These are phyloP conservation scores for Heloderma charlesbogerti DNA, from an alignment of 2,113 vertebrate species.

Conservation along the genomic window DNA sequence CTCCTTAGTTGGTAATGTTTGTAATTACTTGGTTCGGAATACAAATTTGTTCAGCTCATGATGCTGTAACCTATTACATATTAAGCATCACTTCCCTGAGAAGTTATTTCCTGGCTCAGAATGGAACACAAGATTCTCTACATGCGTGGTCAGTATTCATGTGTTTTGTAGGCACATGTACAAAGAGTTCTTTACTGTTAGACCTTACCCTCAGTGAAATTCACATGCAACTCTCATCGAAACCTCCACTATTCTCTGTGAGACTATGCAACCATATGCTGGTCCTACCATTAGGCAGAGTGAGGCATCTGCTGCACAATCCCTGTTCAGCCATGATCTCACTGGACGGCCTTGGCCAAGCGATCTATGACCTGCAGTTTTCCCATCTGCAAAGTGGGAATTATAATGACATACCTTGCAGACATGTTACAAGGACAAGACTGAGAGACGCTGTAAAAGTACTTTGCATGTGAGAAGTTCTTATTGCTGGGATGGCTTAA, in stretches of 20 bases:
- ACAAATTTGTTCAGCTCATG: neutral
- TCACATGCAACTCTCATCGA: neutral
- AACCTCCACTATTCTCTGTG: neutral
- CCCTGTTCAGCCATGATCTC: too few species aligned
- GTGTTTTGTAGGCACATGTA: neutral
- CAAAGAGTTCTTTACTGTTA: neutral
- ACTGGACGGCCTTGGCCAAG: too few species aligned
- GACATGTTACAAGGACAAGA: too few species aligned
- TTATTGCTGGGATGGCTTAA: too few species aligned
- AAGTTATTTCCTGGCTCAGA: neutral
- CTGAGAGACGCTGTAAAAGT: too few species aligned
- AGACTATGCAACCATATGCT: neutral
- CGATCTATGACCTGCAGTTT: too few species aligned
- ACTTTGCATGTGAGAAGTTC: too few species aligned
- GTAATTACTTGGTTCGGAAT: neutral
- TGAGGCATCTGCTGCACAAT: too few species aligned
- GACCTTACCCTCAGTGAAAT: neutral
- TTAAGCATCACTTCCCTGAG: neutral
- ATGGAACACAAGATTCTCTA: neutral
- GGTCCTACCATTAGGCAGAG: neutral
- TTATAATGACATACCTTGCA: too few species aligned
- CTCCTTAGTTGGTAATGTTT: neutral
- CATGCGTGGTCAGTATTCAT: neutral
- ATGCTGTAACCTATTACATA: neutral
- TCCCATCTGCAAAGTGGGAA: too few species aligned